Base-by-base conservation (phyloP, 2,797 vertebrate species). In the Danio kyathit region DNA sequence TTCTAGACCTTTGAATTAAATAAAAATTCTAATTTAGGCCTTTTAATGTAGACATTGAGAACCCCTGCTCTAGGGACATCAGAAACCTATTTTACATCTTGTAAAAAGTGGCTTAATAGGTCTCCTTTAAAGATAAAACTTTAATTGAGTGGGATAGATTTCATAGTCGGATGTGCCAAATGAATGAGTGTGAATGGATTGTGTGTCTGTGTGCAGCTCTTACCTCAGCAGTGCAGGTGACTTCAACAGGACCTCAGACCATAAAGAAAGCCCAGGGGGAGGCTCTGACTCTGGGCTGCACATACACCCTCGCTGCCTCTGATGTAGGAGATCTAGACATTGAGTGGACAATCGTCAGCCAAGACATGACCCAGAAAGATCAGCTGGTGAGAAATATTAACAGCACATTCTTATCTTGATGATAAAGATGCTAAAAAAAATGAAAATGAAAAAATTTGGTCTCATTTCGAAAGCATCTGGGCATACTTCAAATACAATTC, bases 321-420 rank as follows among this genome's bases (percentile, higher is more conserved):
- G 97, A 98, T 86, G 91, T 85, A 0, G 97, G 97, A 19, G 94
- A 93, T 0, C 88, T 97, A 86, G 97, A 97, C 82, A 95, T 98
- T 0, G 96, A 98, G 76, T 99, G 97, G 97, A 94, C 88, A 89
- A 92, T 92, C 59, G 84, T 98, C 89, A 95, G 91, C 6, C 95
- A 95, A 0, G 97, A 97, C 75, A 94, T 95, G 76, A 91, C 95
- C 0, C 88, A 92, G 70, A 95, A 95, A 7, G 96, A 97, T 88
- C 88, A 88, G 0, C 92, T 96, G 94, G 97, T 98, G 85, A 90
- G 96, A 19, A 19, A 19, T 21, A 1, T 16, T 76, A 44, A 29
- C 6, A 66, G 54, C 12, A 21, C 13, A 44, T 16, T 10, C 13
- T 21, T 21, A 0, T 38, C 17, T 60, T 72, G 52, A 63, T n/a